A percentile compares a stretch with the other conserved stretches of the same genome.
Conservation (phyloP, 2,797 vertebrate genomes). For the Pipistrellus kuhlii region DNA sequence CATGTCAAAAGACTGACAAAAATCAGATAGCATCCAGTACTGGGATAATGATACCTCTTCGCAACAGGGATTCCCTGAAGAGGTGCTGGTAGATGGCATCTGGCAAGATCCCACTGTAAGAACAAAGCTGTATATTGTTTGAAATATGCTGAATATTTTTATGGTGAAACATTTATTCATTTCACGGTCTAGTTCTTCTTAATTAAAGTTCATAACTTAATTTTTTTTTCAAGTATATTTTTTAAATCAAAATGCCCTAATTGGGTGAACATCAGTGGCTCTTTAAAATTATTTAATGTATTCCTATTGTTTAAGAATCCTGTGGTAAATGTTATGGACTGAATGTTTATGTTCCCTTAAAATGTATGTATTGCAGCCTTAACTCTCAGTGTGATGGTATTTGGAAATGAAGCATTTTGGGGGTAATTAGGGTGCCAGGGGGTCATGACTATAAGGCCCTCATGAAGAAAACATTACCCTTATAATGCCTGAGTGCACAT, state of each 20-base stretch:
- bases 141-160: neutral
- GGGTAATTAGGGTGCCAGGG: neutral
- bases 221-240: neutral
- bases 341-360: neutral
- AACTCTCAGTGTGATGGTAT: neutral
- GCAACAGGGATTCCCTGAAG: neutral
- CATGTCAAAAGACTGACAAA: slow-evolving; percentile 6
- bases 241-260: neutral
- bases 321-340: neutral
- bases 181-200: slow-evolving; percentile 9
- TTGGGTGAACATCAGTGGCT: neutral
- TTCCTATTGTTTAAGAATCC: neutral
- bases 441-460: neutral
- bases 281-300: neutral
- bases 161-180: neutral
- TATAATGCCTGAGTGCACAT: neutral
- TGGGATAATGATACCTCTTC: neutral
- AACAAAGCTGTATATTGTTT: neutral
- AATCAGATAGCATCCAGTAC: neutral
- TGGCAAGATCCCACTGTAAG: neutral
- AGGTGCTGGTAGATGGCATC: neutral
- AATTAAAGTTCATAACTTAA: neutral
- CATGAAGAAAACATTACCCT: neutral
- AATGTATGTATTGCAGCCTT: neutral
- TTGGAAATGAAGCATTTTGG: neutral